phyloP scores from a whole-genome alignment of 2,797 vertebrate genomes.

The Sebastes taczanowskii region DNA sequence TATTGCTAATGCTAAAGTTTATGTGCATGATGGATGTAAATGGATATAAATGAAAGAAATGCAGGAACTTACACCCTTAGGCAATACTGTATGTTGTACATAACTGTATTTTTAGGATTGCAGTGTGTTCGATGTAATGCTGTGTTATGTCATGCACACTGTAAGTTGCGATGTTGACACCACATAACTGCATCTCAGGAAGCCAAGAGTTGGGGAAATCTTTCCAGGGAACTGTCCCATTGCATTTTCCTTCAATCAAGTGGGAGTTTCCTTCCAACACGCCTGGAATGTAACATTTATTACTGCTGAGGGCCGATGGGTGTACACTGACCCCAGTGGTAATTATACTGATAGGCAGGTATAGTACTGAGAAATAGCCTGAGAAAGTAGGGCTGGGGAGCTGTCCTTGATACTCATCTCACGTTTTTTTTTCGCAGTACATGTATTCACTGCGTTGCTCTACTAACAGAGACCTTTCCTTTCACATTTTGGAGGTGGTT shows the following conservation, averaged over 20 bases:
- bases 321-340: constrained; percentile 28
- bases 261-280: constrained; percentile 13
- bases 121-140: neutral
- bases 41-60: neutral
- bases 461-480: constrained; percentile 42
- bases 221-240: constrained; percentile 3
- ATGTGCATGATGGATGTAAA: neutral
- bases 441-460: constrained; percentile 23
- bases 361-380: constrained; percentile 8
- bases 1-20: neutral
- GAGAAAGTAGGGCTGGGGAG: neutral
- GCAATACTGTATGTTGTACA: no score
- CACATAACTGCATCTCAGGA: neutral
- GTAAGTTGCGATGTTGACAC: neutral
- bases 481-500: constrained; percentile 36
- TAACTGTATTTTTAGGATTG: neutral
- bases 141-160: neutral
- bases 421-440: neutral
- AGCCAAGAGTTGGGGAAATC: neutral
- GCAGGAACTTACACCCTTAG: neutral
- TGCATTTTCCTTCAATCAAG: constrained; percentile 6
- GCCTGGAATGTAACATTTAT: constrained; percentile 20
- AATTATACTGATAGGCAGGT: constrained; percentile 32
- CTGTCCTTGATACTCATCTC: constrained; percentile 24
- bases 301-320: constrained; percentile 9